phyloP scores from a whole-genome alignment of 2,113 vertebrate species.

The Actinemys pallida region DNA sequence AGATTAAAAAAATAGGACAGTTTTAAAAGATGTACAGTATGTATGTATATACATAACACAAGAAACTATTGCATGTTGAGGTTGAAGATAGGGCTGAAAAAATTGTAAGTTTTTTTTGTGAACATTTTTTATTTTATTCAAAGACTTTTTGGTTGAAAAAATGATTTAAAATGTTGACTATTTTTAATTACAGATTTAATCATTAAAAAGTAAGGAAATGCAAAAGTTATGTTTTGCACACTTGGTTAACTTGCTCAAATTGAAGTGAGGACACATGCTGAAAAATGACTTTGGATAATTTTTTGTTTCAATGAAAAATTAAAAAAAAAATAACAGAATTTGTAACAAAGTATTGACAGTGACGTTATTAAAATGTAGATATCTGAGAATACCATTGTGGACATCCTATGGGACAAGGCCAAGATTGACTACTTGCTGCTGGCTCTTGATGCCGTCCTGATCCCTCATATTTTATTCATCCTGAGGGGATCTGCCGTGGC shows the following conservation, averaged over 20 bases:
- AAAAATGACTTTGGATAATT: no score
- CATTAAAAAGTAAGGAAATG: background rate
- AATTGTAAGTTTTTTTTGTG: background rate
- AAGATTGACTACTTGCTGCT: background rate
- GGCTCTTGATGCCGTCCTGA: no score
- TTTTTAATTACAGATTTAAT: background rate
- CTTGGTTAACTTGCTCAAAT: rapidly evolving
- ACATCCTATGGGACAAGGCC: background rate
- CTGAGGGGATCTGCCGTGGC: background rate
- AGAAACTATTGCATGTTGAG: background rate
- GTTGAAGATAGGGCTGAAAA: background rate
- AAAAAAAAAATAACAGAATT: no score
- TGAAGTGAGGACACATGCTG: background rate
- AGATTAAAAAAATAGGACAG: background rate
- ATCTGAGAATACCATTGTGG: no score
- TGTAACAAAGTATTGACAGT: background rate
- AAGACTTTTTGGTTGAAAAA: background rate
- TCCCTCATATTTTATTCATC: background rate
- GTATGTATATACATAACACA: background rate
- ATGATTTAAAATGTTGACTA: background rate
- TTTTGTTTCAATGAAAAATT: no score
- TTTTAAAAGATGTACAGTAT: background rate
- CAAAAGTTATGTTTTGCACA: rapidly evolving
- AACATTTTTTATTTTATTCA: background rate
- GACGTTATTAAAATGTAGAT: background rate